Base-by-base conservation (phyloP, 1,140 invertebrate species). In the Papilio machaon region DNA sequence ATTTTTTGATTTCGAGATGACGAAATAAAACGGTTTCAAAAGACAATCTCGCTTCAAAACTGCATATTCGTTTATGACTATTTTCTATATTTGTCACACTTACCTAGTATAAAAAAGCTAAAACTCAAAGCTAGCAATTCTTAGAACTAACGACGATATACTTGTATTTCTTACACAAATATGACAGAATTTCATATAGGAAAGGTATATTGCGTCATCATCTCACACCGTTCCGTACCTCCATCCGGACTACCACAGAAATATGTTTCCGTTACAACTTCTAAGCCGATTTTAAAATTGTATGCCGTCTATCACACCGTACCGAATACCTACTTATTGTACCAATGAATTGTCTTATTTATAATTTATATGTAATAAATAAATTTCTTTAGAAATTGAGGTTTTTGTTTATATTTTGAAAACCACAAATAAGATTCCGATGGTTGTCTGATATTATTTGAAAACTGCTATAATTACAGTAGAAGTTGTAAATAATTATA, bases 201-300 rank as follows among this genome's bases (percentile, higher is more conserved):
- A 58, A 2, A 19, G n/a, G 54, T 58, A 35, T 70, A 70, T 70
- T 35, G 6, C 30, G 64, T 35, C 30, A 64, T 30, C 60, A 35
- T 70, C 23, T 30, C 30, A 70, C 64, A 35, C 64, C 64, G 64
- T 70, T 35, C 23, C 64, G 30, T 70, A 70, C 64, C 30, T 70
- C 30, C 23, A 67, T 23, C n/a, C 23, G 60, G 60, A 64, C 73
- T 74, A 43, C 17, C 38, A 74, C 10, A 47, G 38, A 49, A 6
- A 19, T 35, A 52, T 76, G 74, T 76, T 76, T 76, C 74, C 74
- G 47, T 76, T 52, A 52, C 74, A 76, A 76, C 46, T 76, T 76
- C 46, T 76, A 76, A 75, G 73, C 73, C 73, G 73, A 49, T 23
- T 75, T 49, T 75, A 75, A 49, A 75, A 75, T 75, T 52, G 46